Base-by-base conservation (phyloP, 1,140 invertebrate genomes). In the Drosophila bocki region DNA sequence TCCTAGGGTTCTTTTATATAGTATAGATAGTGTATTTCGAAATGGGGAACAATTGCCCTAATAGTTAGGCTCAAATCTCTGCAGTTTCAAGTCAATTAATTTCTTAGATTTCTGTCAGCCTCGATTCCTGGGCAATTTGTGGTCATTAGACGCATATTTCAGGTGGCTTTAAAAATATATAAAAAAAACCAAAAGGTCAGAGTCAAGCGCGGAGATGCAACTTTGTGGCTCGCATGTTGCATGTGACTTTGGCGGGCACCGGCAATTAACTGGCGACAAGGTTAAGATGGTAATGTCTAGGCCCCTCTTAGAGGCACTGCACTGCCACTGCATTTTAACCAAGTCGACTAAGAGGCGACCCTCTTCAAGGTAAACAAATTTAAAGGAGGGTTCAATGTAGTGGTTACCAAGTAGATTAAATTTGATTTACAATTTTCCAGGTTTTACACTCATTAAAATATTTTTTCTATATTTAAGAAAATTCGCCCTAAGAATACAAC, bases 241-340 rank as follows among this genome's bases (percentile, higher is more conserved):
- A 72, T 72, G 77, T 68, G 69, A 88, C 72, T 83, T 80, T 88
- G 69, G 53, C 77, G 80, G 53, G 48, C 48, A 51, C 71, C 54
- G 48, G 54, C 81, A 83, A 88, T 90, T 90, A 90, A 81, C 77
- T 85, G 74, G 84, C 84, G 80, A 90, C 84, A 88, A 88, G 84
- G 84, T 85, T 90, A 88, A 81, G 80, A 75, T 63, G 68, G 80
- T 70, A 79, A 87, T 79, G 59, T 68, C 67, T 57, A 41, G 64
- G 57, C 22, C 37, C 26, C 60, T 62, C 50, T 68, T 60, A 50
- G 56, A 59, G 37, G 17, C 17, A 42, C 13, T 19, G 19, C 0
- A 33, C 33, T 8, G n/a, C 13, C 17, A 53, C 29, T 26, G 17
- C 17, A 13, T 32, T 65, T 65, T 45, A 65, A 51, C 29, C 13